Evolutionary conservation across 1,140 invertebrate species (phyloP).

Genomic region (Eueides isabella): DNA sequence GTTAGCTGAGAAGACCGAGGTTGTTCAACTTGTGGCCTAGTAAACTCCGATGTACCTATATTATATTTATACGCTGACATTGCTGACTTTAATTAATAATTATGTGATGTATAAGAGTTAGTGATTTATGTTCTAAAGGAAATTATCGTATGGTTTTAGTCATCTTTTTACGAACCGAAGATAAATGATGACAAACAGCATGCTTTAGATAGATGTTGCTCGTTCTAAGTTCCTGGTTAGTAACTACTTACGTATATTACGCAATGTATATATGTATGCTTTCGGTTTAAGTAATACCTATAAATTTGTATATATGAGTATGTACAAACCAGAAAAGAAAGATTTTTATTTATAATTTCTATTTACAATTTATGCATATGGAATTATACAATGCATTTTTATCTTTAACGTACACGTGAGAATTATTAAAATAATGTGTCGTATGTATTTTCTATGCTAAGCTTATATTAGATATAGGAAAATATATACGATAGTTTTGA

Average conservation of each 20-base stretch:
- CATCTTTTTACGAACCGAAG: not conserved
- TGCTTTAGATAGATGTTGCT: not conserved
- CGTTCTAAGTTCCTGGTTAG: not conserved
- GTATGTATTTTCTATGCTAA: too few relatives aligned
- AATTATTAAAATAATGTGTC: not conserved
- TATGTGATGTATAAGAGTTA: conserved; percentile 7
- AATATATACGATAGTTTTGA: too few relatives aligned
- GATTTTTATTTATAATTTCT: not conserved
- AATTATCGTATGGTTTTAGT: not conserved
- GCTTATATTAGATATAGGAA: too few relatives aligned
- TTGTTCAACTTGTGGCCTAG: conserved; percentile 81
- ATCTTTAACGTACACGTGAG: not conserved
- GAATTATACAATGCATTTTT: not conserved
- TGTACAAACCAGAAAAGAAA: not conserved
- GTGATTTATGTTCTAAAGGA: conserved; percentile 12
- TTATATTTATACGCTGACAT: conserved; percentile 45
- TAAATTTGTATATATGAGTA: not conserved
- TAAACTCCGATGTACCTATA: conserved; percentile 69
- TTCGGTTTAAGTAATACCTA: not conserved
- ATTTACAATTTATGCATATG: not conserved
- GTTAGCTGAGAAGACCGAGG: conserved; percentile 73
- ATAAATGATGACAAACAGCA: not conserved
- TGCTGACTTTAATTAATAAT: conserved; percentile 37
- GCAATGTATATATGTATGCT: not conserved
- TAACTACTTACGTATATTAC: not conserved